Percentiles rank a stretch among this genome's conserved stretches.
Conservation (phyloP, 1,140 invertebrate genomes). For the Danaus melanippus region DNA sequence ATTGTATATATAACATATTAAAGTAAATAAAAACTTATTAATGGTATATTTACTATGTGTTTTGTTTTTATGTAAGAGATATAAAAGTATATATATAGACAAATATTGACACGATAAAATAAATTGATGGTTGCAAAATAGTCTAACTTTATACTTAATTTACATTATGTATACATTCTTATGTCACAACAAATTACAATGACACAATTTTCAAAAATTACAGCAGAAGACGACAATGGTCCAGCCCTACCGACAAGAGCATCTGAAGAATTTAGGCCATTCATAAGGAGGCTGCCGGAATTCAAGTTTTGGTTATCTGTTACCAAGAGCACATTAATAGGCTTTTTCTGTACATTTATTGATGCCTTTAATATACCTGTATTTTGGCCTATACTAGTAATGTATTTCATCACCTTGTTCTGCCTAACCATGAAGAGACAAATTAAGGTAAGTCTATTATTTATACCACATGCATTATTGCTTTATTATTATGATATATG, state of each 20-base stretch:
- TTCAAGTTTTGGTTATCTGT: constrained; percentile 99
- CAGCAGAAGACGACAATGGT: constrained; percentile 84
- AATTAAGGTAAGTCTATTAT: constrained; percentile 86
- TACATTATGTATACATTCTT: too few relatives aligned
- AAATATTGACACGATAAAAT: too few relatives aligned
- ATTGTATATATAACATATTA: too few relatives aligned
- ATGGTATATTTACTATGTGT: too few relatives aligned
- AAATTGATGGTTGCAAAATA: too few relatives aligned
- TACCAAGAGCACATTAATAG: constrained; percentile 94
- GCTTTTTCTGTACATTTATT: constrained; percentile 95
- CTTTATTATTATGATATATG: too few relatives aligned
- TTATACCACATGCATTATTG: too few relatives aligned
- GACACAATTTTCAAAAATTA: constrained; percentile 22
- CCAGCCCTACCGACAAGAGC: constrained; percentile 94
- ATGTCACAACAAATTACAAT: background rate
- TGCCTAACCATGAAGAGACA: constrained; percentile 99
- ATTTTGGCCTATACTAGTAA: constrained; percentile 99
- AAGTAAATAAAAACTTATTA: too few relatives aligned
- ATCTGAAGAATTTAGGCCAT: constrained; percentile 98
- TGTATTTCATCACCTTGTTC: constrained; percentile 99
- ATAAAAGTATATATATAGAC: too few relatives aligned
- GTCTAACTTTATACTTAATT: too few relatives aligned
- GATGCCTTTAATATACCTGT: constrained; percentile 99
- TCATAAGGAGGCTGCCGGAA: constrained; percentile 97
- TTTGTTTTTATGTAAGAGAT: too few relatives aligned